These are phyloP conservation scores for Temnothorax ravouxi DNA, from an alignment of 2,888 invertebrate species.

Conservation along the genomic window DNA sequence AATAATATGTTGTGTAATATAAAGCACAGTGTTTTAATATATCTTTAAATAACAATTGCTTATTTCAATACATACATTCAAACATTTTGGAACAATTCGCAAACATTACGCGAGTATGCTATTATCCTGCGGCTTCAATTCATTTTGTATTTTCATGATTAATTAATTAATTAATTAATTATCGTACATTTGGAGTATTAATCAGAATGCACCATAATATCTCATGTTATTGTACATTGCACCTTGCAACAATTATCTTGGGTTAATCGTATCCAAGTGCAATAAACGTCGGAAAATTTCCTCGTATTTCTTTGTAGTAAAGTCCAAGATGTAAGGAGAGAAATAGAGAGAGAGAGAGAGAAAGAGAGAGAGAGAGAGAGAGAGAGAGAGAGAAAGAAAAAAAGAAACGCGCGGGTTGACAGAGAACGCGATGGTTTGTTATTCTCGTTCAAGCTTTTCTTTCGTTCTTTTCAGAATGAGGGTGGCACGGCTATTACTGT, in stretches of 20 bases:
- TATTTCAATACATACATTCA: not conserved
- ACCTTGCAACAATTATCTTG: not conserved
- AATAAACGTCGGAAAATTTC: slow-evolving; percentile 9
- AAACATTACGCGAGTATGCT: slow-evolving; percentile 16
- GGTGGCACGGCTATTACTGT: slow-evolving; percentile 85
- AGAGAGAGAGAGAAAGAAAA: no score
- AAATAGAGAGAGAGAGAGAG: not conserved
- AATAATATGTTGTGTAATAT: not conserved
- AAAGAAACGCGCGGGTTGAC: slow-evolving; percentile 26
- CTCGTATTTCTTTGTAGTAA: not conserved
- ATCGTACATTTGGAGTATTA: slow-evolving; percentile 9
- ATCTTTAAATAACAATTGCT: slow-evolving; percentile 29
- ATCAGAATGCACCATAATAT: not conserved
- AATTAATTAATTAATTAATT: slow-evolving; percentile 50
- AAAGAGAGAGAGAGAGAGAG: no score
- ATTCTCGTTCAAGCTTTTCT: slow-evolving; percentile 72
- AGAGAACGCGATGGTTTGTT: slow-evolving; percentile 48
- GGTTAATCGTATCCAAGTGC: not conserved
- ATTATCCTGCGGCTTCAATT: slow-evolving; percentile 1
- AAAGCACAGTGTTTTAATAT: slow-evolving; percentile 3
- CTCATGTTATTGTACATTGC: not conserved
- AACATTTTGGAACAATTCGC: slow-evolving; percentile 23
- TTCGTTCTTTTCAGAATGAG: slow-evolving; percentile 82
- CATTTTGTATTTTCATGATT: not conserved
- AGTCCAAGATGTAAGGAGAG: not conserved